These are phyloP conservation scores for Vulpes vulpes DNA, from an alignment of 2,113 vertebrate genomes.

Conservation along the genomic window DNA sequence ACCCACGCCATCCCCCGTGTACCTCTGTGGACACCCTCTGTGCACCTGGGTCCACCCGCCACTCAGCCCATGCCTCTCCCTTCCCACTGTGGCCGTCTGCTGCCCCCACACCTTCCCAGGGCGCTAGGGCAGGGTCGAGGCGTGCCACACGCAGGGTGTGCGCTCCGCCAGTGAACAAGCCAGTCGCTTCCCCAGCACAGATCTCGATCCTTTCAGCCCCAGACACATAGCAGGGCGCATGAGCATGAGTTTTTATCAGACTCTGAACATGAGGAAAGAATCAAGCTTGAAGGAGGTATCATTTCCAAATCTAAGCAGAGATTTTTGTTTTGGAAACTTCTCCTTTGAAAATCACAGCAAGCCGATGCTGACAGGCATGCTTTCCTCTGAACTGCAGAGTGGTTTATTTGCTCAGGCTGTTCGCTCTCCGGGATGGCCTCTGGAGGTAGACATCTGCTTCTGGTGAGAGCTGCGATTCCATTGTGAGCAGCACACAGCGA, in stretches of 20 bases:
- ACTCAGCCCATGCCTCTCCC: background rate
- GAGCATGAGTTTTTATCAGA: conserved; percentile 54
- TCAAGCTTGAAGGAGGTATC: conserved; percentile 71
- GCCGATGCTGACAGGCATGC: conserved; percentile 38
- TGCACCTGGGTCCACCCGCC: background rate
- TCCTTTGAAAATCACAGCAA: conserved; percentile 54
- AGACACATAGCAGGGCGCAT: background rate
- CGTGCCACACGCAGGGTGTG: background rate
- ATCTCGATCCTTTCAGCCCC: background rate
- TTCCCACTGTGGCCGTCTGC: background rate
- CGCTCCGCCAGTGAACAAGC: background rate
- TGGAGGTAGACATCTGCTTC: conserved; percentile 69
- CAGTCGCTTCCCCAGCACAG: background rate
- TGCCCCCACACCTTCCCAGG: background rate
- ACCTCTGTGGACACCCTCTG: background rate
- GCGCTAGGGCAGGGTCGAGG: background rate
- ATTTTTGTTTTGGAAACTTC: conserved; percentile 72
- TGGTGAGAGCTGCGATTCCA: conserved; percentile 1
- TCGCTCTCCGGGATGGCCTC: conserved; percentile 5
- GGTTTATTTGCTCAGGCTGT: conserved; percentile 37
- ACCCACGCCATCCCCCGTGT: too few species aligned
- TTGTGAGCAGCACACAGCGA: background rate
- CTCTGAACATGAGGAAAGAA: conserved; percentile 66
- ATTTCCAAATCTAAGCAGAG: conserved; percentile 70
- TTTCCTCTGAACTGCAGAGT: conserved; percentile 56